Evolutionary conservation across 1,140 invertebrate species (phyloP).

Genomic region (Maniola jurtina): DNA sequence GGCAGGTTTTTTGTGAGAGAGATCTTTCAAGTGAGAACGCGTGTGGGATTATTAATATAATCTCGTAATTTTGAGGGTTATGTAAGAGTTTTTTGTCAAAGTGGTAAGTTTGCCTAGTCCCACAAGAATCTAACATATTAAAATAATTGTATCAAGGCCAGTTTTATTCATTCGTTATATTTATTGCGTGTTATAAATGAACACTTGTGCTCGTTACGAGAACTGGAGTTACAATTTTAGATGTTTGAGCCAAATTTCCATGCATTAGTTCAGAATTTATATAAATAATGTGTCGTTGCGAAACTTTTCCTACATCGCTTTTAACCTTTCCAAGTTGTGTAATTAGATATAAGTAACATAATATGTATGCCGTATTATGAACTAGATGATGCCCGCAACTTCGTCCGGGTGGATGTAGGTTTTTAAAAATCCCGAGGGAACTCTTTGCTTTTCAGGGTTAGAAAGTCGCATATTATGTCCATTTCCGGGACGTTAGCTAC

Average conservation of each 20-base stretch:
- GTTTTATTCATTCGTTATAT: constrained; percentile 34
- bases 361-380: neutral
- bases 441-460: no score
- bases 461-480: no score
- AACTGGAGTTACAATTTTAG: constrained; percentile 54
- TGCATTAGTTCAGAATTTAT: constrained; percentile 26
- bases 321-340: constrained; percentile 1
- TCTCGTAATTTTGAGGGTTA: neutral
- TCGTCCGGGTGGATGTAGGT: no score
- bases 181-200: constrained; percentile 45
- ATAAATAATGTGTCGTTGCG: constrained; percentile 7
- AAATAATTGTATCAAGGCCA: constrained; percentile 25
- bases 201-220: constrained; percentile 47
- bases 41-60: no score
- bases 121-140: constrained; percentile 25
- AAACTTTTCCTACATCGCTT: neutral
- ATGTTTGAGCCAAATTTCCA: constrained; percentile 52
- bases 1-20: no score
- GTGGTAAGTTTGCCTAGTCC: neutral
- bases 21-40: no score
- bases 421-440: no score
- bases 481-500: no score
- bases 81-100: neutral
- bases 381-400: no score
- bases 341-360: neutral